Base-by-base conservation (phyloP, 2,113 vertebrate species). In the Deroptyus accipitrinus region DNA sequence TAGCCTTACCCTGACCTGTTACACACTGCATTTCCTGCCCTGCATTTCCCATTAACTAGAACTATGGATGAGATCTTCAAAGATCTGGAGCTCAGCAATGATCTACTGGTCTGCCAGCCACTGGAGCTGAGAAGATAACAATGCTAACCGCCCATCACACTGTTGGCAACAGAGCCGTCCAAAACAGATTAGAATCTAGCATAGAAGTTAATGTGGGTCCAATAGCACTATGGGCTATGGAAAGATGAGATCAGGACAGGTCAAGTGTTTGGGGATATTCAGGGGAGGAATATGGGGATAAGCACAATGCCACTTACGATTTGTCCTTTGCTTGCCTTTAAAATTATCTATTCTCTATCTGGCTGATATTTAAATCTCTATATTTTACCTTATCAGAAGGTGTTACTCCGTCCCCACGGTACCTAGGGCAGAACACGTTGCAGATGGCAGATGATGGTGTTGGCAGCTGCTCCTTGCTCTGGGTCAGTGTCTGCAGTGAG, bases 221-320 rank as follows among this genome's bases (percentile, higher is more conserved):
- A 10, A 7, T 6, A 83, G 87, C 81, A 19, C 86, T 63, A 2
- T 9, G 87, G 49, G 64, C 61, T 72, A 48, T 20, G 79, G 73
- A 70, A 54, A 82, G 76, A 52, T 3, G 48, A 77, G 69, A 70
- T 51, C 49, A 42, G 68, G 73, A 17, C 42, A 28, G 76, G 49
- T 51, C 35, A 51, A 51, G 39, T 1, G 23, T 7, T 19, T 17
- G 35, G 67, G 59, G 30, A 1, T 76, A 35, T 59, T 81, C 73
- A 70, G 91, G 76, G 93, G 75, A 82, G 67, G 68, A 39, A 37
- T 83, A n/a, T 70, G 83, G 78, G 83, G n/a, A 89, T 80, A 94
- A 92, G 94, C 95, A 96, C 92, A 51, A 83, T 70, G 94, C 74
- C 86, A 94, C 94, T 96, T 95, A 82, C 59, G 41, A 33, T 8